phyloP scores from a whole-genome alignment of 2,888 invertebrate species.

The Torymus aiolomorphi region DNA sequence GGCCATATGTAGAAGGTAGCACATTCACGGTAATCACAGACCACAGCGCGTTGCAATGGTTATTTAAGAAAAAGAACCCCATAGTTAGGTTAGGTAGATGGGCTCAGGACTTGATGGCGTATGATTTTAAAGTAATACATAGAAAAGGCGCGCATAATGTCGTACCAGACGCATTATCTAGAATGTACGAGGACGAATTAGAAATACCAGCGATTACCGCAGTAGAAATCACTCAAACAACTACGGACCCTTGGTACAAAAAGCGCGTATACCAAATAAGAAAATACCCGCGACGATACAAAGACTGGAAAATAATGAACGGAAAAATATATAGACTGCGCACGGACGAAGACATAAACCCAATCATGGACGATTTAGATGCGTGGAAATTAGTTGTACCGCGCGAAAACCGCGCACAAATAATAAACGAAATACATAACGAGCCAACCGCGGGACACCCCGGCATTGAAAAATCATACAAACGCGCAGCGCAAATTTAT shows the following conservation, averaged over 20 bases:
- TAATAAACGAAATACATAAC: too few species aligned
- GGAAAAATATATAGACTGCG: too few species aligned
- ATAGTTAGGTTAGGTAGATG: neutral
- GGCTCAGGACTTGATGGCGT: neutral
- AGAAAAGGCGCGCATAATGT: too few species aligned
- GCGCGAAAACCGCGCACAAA: too few species aligned
- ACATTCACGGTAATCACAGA: slow-evolving; percentile 7
- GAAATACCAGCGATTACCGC: neutral
- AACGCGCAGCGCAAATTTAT: too few species aligned
- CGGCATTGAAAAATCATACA: too few species aligned
- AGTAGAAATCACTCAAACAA: neutral
- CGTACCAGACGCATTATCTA: too few species aligned
- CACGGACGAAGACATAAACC: too few species aligned
- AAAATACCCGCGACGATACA: neutral
- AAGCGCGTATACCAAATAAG: neutral
- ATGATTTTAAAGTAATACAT: neutral
- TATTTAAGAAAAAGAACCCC: neutral
- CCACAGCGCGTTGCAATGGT: slow-evolving; percentile 5
- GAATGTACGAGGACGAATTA: too few species aligned
- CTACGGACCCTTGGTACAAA: neutral
- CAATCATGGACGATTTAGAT: too few species aligned
- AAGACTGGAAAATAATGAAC: slow-evolving; percentile 1
- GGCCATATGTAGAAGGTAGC: neutral
- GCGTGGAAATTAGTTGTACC: too few species aligned
- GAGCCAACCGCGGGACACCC: too few species aligned